Conservation (phyloP, 2,113 vertebrate species). For the Stegostoma tigrinum region DNA sequence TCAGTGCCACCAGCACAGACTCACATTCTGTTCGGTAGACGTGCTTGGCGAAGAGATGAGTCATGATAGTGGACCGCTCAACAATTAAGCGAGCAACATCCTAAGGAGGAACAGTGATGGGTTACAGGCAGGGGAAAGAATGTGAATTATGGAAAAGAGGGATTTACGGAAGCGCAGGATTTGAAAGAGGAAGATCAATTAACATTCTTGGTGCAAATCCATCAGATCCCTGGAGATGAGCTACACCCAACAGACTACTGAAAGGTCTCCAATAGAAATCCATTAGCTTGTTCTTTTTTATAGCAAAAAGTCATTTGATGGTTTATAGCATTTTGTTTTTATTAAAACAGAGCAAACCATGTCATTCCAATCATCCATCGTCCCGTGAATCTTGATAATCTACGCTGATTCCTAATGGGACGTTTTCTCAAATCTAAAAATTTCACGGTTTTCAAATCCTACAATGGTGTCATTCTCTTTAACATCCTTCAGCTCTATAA, state of each 20-base stretch:
- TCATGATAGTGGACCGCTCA: conserved; percentile 98
- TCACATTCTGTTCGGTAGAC: conserved; percentile 71
- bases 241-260: not conserved
- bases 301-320: not conserved
- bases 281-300: not conserved
- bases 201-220: not conserved
- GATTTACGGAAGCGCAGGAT: not conserved
- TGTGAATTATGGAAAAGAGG: not conserved
- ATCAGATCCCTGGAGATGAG: not conserved
- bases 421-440: not conserved
- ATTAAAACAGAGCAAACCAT: not conserved
- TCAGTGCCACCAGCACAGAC: conserved; percentile 77
- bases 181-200: not conserved
- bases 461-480: not conserved
- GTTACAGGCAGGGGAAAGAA: not conserved
- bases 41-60: conserved; percentile 85
- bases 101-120: conserved; percentile 48
- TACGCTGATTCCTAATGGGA: not conserved
- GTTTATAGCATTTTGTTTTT: not conserved
- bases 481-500: not conserved
- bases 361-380: not conserved
- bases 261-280: not conserved
- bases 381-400: not conserved
- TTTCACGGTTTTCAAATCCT: not conserved
- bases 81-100: conserved; percentile 89